Evolutionary conservation across 2,888 invertebrate species (phyloP), one percentile per base, ranked within the genome.

Genomic region (Sepioteuthis lessoniana): DNA sequence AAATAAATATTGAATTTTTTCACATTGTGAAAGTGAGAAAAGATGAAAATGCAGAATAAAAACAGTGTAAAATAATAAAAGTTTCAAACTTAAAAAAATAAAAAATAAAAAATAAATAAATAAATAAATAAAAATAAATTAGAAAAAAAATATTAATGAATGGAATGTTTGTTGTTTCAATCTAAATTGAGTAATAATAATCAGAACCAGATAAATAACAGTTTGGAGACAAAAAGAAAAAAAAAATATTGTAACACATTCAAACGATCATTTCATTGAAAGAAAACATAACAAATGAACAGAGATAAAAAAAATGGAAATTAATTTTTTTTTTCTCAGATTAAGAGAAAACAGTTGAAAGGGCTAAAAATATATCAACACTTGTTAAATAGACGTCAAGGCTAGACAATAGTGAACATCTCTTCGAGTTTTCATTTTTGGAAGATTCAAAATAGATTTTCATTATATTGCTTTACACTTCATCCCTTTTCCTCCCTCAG

Each of bases 361-460:
- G 13, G n/a, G 76, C 25, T 76, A 76, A 76, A 76, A 76, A 76
- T 76, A 76, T 76, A 76, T 76, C n/a, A n/a, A 76, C n/a, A 76
- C 76, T 76, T n/a, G 76, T 76, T 35, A 35, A 76, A 76, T 76
- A n/a, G 76, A 76, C 76, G 16, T 76, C 4, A 76, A 76, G 76
- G 76, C 76, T 76, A 76, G 76, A 76, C 76, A 76, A 35, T 76
- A 76, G 76, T 76, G n/a, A 76, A 76, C n/a, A 35, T 76, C 16
- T 76, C 76, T 76, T 76, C 76, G 13, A 13, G n/a, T 10, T 76
- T n/a, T 76, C 35, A n/a, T 76, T 76, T 76, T 76, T 76, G 76
- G 76, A 76, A 76, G 76, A 76, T 76, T 76, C 16, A 76, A 76
- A 76, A 76, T 76, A 76, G 76, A 76, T 76, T 76, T 76, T 76